Evolutionary conservation across 2,888 invertebrate genomes (phyloP).

Genomic region (Gortyna flavago): DNA sequence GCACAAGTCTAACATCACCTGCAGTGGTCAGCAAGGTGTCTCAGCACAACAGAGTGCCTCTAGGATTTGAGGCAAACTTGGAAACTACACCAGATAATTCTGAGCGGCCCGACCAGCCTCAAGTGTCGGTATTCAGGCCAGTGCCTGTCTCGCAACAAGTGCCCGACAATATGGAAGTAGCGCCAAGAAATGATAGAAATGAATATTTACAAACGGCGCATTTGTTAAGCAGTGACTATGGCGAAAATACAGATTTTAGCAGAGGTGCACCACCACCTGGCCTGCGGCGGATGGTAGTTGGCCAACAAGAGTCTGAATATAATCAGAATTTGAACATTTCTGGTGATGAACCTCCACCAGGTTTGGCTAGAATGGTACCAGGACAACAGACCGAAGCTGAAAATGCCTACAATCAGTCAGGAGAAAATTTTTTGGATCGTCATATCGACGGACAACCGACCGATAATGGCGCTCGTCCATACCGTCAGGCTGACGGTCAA

Average conservation of each 20-base stretch:
- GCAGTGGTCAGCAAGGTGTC: conserved; percentile 79
- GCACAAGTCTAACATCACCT: conserved; percentile 80
- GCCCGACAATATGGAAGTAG: conserved; percentile 91
- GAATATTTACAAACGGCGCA: conserved; percentile 94
- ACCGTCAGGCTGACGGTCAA: conserved; percentile 86
- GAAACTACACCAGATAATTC: conserved; percentile 93
- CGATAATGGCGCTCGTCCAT: conserved; percentile 79
- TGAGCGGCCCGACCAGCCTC: conserved; percentile 91
- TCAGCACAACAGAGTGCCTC: conserved; percentile 79
- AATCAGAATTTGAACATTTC: conserved; percentile 78
- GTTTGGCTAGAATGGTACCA: conserved; percentile 88
- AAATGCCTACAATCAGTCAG: conserved; percentile 79
- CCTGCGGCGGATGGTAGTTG: conserved; percentile 91
- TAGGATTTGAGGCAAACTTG: conserved; percentile 90
- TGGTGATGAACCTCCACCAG: conserved; percentile 88
- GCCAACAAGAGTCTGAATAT: conserved; percentile 91
- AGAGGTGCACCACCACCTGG: conserved; percentile 91
- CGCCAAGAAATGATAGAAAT: conserved; percentile 92
- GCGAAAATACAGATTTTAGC: conserved; percentile 85
- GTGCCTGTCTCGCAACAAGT: conserved; percentile 76
- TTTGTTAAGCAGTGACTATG: conserved; percentile 90
- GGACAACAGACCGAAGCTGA: conserved; percentile 87
- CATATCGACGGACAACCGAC: conserved; percentile 85
- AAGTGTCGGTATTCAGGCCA: conserved; percentile 73
- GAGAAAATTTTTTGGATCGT: conserved; percentile 84